Evolutionary conservation across 1,140 invertebrate species (phyloP).

Genomic region (Anagrus nilaparvatae): DNA sequence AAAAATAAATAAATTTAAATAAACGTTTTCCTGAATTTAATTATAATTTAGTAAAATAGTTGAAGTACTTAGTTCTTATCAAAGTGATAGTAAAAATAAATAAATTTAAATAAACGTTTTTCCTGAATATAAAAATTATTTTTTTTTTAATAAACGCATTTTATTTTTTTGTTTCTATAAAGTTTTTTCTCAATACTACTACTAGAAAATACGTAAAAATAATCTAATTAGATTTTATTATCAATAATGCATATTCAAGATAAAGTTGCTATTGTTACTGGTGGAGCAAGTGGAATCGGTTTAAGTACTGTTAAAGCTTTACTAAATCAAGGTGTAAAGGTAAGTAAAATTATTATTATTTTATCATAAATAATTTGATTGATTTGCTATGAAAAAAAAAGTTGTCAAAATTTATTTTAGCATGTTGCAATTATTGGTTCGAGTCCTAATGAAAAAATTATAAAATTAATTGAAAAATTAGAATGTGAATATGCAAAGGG

Average conservation of each 20-base stretch:
- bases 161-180: too few relatives aligned
- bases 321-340: constrained; percentile 3
- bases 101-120: too few relatives aligned
- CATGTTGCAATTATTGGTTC: constrained; percentile 3
- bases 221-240: background rate
- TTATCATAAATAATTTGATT: background rate
- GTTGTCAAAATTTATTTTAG: background rate
- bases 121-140: too few relatives aligned
- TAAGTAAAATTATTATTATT: background rate
- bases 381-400: background rate
- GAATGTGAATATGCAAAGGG: background rate
- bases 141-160: too few relatives aligned
- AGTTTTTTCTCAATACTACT: too few relatives aligned
- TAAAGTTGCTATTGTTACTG: constrained; percentile 10
- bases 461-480: constrained; percentile 1
- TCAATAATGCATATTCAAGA: constrained; percentile 1
- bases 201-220: too few relatives aligned
- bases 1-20: too few relatives aligned
- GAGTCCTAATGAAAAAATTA: constrained; percentile 2
- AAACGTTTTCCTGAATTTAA: too few relatives aligned
- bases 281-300: constrained; percentile 1
- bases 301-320: constrained; percentile 6
- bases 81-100: too few relatives aligned
- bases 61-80: too few relatives aligned
- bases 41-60: too few relatives aligned